Percentiles rank a stretch among this genome's conserved stretches.
These are phyloP conservation scores for Aurelia sp. DNA, from an alignment of 30 jellyfish, hydroid and myxozoan species.

Conservation along the genomic window DNA sequence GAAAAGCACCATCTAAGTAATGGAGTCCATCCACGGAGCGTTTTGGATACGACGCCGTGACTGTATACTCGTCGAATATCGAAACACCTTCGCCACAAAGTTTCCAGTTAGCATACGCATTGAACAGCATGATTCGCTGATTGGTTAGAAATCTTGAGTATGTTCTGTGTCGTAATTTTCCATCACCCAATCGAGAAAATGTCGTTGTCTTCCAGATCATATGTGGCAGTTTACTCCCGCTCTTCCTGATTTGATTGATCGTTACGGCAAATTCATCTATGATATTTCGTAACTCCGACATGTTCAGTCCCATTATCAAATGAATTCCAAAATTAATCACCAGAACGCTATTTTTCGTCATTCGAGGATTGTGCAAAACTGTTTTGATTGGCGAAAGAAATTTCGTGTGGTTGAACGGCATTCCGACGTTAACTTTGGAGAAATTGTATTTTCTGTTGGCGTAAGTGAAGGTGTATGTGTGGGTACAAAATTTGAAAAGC, in stretches of 20 bases:
- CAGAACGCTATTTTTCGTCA: constrained; percentile 52
- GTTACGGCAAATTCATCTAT: constrained; percentile 32
- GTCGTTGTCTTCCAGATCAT: constrained; percentile 78
- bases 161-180: neutral
- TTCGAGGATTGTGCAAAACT: constrained; percentile 17
- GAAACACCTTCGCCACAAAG: constrained; percentile 50
- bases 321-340: constrained; percentile 71
- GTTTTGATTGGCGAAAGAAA: constrained; percentile 23
- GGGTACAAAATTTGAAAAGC: constrained; percentile 28
- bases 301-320: constrained; percentile 1
- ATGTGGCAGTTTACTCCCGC: constrained; percentile 11
- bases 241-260: neutral
- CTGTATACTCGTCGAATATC: constrained; percentile 45
- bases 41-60: constrained; percentile 46
- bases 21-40: constrained; percentile 43
- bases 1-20: constrained; percentile 7
- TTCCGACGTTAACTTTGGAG: neutral
- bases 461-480: constrained; percentile 70
- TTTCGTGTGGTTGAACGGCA: constrained; percentile 36
- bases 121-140: constrained; percentile 34
- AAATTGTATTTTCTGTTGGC: neutral
- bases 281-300: neutral
- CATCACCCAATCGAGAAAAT: constrained; percentile 13
- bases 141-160: constrained; percentile 53
- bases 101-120: constrained; percentile 58